Evolutionary conservation across 2,113 vertebrate genomes (phyloP).

Genomic region (Perognathus longimembris): DNA sequence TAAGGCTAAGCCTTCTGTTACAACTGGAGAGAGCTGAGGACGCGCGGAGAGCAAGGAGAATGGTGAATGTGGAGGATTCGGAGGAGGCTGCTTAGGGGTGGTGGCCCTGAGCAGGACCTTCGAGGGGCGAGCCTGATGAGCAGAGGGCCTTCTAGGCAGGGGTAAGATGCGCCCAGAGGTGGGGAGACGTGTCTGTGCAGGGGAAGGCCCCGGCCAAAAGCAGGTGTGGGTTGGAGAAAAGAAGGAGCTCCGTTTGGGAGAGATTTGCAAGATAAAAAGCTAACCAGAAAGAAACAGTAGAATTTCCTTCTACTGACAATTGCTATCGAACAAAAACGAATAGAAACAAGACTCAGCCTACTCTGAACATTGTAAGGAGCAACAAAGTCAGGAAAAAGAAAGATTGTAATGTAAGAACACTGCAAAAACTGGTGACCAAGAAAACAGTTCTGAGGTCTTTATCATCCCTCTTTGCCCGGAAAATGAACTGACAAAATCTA

Average conservation of each 20-base stretch:
- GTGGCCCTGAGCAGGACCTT: neutral
- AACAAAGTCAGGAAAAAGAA: neutral
- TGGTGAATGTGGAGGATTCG: neutral
- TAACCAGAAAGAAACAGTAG: neutral
- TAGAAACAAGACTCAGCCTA: neutral
- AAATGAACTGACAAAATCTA: neutral
- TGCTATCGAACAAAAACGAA: neutral
- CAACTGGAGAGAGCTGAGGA: slow-evolving; percentile 38
- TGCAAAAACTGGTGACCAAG: neutral
- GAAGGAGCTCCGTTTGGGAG: neutral
- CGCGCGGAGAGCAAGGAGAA: neutral
- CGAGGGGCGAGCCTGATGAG: neutral
- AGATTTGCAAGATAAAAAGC: neutral
- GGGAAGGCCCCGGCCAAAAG: neutral
- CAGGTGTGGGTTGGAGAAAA: neutral
- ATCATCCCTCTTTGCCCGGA: neutral
- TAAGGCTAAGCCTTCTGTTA: slow-evolving; percentile 53
- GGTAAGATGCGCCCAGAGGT: rapidly evolving
- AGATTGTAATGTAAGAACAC: rapidly evolving
- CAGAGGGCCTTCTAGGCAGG: neutral
- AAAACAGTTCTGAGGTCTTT: neutral
- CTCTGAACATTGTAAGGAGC: neutral
- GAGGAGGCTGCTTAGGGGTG: neutral
- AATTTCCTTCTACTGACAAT: neutral
- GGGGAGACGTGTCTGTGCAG: neutral